Evolutionary conservation across 35 echinoderm and acorn worm genomes (phyloP).

Genomic region (Heliocidaris erythrogramma): DNA sequence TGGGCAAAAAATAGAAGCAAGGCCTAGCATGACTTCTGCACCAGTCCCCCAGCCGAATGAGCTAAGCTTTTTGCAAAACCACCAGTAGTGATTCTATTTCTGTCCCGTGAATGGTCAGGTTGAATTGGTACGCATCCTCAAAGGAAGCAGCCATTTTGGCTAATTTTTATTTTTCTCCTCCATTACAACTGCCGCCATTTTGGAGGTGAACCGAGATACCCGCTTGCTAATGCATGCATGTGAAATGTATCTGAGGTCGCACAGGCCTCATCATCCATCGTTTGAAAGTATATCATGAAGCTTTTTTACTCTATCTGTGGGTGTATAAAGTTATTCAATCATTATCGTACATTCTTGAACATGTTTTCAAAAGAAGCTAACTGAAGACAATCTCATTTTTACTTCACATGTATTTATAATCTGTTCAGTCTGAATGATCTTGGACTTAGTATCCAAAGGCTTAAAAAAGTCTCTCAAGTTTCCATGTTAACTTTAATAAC

Average conservation of each 20-base stretch:
- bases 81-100: not conserved
- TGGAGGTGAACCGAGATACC: not conserved
- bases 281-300: no score
- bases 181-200: slow-evolving; percentile 21
- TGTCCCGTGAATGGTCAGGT: not conserved
- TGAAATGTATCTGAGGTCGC: no score
- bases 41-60: not conserved
- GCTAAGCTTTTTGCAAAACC: not conserved
- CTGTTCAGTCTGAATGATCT: not conserved
- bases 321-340: not conserved
- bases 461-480: not conserved
- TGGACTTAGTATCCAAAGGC: not conserved
- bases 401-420: no score
- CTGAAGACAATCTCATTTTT: no score
- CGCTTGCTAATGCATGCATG: not conserved
- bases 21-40: not conserved
- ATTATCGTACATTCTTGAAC: not conserved
- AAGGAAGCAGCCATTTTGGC: slow-evolving; percentile 25
- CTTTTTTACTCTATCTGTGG: no score
- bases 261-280: no score
- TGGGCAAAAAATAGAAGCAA: not conserved
- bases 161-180: not conserved
- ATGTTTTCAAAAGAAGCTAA: no score
- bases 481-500: not conserved
- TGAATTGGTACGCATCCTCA: not conserved